Percentiles rank a stretch among this genome's conserved stretches.
Conservation (phyloP, 2,888 invertebrate species). For the Epicampocera succincta region DNA sequence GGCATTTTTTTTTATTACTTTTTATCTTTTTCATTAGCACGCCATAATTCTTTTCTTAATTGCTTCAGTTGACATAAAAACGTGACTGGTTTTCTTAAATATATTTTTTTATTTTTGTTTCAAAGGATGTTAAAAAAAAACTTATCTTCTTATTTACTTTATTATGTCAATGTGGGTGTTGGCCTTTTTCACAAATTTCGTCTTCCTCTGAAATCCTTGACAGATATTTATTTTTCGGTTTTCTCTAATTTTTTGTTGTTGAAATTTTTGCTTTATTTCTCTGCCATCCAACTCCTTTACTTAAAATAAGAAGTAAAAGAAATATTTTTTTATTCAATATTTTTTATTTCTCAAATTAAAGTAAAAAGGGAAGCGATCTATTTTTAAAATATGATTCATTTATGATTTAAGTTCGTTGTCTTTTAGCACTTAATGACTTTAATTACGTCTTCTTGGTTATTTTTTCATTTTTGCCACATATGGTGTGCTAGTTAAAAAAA, state of each 20-base stretch:
- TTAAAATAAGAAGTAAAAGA: constrained; percentile 9
- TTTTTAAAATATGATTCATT: constrained; percentile 44
- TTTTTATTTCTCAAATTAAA: constrained; percentile 38
- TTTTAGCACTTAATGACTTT: constrained; percentile 24
- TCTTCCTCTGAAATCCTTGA: constrained; percentile 43
- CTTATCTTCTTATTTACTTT: constrained; percentile 39
- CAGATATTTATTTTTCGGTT: background rate
- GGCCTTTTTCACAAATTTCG: constrained; percentile 45
- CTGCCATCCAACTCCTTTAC: constrained; percentile 12
- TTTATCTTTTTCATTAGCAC: constrained; percentile 17
- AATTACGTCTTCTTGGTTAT: constrained; percentile 17
- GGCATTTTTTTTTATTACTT: constrained; percentile 10
- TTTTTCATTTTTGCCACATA: constrained; percentile 40
- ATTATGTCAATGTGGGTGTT: constrained; percentile 50
- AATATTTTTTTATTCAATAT: background rate
- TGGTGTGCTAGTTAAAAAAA: constrained; percentile 37
- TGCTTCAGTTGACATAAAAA: constrained; percentile 56
- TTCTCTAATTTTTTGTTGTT: background rate
- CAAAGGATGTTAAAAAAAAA: constrained; percentile 19
- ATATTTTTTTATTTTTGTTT: background rate
- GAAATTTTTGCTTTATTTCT: background rate
- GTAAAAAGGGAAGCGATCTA: constrained; percentile 4
- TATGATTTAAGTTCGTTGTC: constrained; percentile 28
- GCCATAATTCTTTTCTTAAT: constrained; percentile 37
- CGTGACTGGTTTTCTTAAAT: constrained; percentile 58